Evolutionary conservation across 2,113 vertebrate genomes (phyloP).

Genomic region (Gambusia affinis): DNA sequence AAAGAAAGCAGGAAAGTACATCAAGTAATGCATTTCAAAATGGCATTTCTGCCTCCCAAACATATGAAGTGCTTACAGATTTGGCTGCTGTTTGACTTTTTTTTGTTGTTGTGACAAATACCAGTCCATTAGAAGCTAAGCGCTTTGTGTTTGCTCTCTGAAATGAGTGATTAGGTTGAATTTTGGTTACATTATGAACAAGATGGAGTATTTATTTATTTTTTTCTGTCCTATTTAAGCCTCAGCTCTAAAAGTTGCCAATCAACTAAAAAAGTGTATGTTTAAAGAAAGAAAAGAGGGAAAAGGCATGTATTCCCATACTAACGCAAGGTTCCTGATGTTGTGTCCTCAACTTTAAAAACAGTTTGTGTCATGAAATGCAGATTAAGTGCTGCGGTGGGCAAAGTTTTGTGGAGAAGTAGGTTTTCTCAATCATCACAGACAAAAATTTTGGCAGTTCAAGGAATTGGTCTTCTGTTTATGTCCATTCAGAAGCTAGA

Average conservation of each 20-base stretch:
- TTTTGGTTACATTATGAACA: slow-evolving; percentile 24
- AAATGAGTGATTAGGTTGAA: slow-evolving; percentile 28
- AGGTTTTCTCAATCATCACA: slow-evolving; percentile 17
- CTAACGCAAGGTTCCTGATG: neutral
- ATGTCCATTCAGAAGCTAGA: slow-evolving; percentile 9
- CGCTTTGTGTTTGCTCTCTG: slow-evolving; percentile 19
- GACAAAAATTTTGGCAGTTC: slow-evolving; percentile 1
- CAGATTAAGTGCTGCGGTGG: slow-evolving; percentile 33
- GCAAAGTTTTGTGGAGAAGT: slow-evolving; percentile 11
- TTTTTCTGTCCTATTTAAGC: slow-evolving; percentile 16
- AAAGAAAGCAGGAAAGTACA: neutral
- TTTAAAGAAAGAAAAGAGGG: slow-evolving; percentile 13
- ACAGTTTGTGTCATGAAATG: slow-evolving; percentile 41
- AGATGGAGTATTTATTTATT: slow-evolving; percentile 7
- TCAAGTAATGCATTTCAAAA: neutral
- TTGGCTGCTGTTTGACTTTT: slow-evolving; percentile 5
- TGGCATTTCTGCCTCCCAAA: neutral
- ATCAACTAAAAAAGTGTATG: slow-evolving; percentile 33
- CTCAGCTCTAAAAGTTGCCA: slow-evolving; percentile 37
- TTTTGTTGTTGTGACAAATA: slow-evolving; percentile 7
- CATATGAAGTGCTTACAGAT: neutral
- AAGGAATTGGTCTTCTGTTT: slow-evolving; percentile 11
- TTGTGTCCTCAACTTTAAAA: slow-evolving; percentile 40
- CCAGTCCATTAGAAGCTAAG: slow-evolving; percentile 8
- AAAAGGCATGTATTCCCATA: slow-evolving; percentile 28